Percentiles rank a stretch among this genome's conserved stretches.
phyloP scores from a whole-genome alignment of 1,140 invertebrate species.

The Ceratoteleas bidentatus region DNA sequence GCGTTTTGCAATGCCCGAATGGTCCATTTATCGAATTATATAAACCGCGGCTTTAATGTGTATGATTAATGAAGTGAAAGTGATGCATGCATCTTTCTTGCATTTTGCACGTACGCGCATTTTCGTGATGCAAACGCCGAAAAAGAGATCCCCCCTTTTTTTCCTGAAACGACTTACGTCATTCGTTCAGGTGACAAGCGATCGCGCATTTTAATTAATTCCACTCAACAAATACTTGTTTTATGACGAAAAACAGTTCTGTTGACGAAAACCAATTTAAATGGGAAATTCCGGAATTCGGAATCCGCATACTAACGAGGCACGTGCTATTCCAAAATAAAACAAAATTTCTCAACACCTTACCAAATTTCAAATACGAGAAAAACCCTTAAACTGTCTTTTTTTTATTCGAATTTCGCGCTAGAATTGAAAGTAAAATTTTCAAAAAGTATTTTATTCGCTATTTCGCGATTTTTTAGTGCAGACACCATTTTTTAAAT shows the following conservation, averaged over 20 bases:
- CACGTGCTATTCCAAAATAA: too few species aligned
- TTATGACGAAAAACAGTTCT: not conserved
- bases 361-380: too few species aligned
- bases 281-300: too few species aligned
- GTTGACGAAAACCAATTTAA: too few species aligned
- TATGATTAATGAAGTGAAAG: constrained; percentile 59
- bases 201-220: constrained; percentile 5
- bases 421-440: too few species aligned
- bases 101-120: constrained; percentile 18
- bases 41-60: constrained; percentile 35
- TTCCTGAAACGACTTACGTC: not conserved
- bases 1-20: constrained; percentile 34
- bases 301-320: too few species aligned
- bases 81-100: constrained; percentile 40
- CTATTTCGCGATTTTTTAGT: too few species aligned
- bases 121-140: constrained; percentile 16
- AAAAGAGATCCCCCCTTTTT: constrained; percentile 1
- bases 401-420: too few species aligned
- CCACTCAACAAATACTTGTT: not conserved
- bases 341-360: too few species aligned
- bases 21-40: constrained; percentile 53
- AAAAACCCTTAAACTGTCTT: too few species aligned
- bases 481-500: too few species aligned
- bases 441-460: too few species aligned
- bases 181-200: not conserved